These are phyloP conservation scores for Drosophila bocki DNA, from an alignment of 1,140 invertebrate species.

Conservation along the genomic window DNA sequence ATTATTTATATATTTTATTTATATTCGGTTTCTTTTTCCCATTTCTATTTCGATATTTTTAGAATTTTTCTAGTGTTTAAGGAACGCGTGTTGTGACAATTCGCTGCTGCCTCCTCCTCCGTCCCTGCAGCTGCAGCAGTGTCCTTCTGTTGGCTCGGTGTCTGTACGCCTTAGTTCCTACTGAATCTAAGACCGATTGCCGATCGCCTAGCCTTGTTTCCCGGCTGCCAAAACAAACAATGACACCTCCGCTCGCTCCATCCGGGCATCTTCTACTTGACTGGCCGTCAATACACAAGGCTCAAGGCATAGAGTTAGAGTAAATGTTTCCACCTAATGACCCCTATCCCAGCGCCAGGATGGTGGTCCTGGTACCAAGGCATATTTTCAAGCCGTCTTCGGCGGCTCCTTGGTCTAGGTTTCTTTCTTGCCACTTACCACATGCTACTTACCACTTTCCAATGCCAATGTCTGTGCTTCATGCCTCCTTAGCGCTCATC, in stretches of 20 bases:
- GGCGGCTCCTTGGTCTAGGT: constrained; percentile 57
- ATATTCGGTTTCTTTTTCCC: neutral
- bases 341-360: constrained; percentile 52
- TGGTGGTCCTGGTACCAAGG: constrained; percentile 51
- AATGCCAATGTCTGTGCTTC: constrained; percentile 56
- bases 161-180: neutral
- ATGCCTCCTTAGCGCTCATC: constrained; percentile 80
- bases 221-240: constrained; percentile 64
- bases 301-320: constrained; percentile 25
- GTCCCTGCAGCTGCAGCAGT: constrained; percentile 51
- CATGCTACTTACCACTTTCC: constrained; percentile 59
- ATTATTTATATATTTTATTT: too few relatives aligned
- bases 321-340: constrained; percentile 70
- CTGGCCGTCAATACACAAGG: constrained; percentile 48
- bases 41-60: neutral
- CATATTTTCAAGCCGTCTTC: constrained; percentile 59
- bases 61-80: neutral
- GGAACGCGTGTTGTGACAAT: constrained; percentile 47
- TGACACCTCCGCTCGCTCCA: constrained; percentile 68
- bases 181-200: neutral
- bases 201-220: constrained; percentile 17
- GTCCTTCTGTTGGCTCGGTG: constrained; percentile 6
- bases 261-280: constrained; percentile 63
- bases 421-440: constrained; percentile 53
- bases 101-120: constrained; percentile 7